Percentiles rank a stretch among this genome's conserved stretches.
Evolutionary conservation across 2,113 vertebrate species (phyloP).

Genomic region (Ovis canadensis): DNA sequence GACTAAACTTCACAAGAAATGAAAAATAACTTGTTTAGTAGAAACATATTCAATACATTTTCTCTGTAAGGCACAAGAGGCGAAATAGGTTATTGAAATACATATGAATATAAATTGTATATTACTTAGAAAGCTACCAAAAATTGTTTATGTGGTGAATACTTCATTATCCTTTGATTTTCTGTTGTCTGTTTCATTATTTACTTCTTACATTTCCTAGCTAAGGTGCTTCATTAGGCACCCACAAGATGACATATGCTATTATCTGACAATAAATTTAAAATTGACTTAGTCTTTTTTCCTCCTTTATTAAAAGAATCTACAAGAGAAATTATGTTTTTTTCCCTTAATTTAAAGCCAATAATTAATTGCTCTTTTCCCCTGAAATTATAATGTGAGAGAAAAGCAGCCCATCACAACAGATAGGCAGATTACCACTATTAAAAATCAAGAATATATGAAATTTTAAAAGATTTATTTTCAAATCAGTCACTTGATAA

Average conservation of each 20-base stretch:
- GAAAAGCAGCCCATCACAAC: background rate
- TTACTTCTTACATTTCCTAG: constrained; percentile 61
- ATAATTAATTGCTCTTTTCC: constrained; percentile 17
- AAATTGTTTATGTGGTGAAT: constrained; percentile 75
- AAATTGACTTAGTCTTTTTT: background rate
- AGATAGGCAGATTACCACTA: background rate
- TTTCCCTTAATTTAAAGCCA: constrained; percentile 16
- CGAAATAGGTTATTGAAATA: constrained; percentile 77
- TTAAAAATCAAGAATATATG: background rate
- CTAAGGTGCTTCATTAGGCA: constrained; percentile 55
- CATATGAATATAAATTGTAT: constrained; percentile 77
- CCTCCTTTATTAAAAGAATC: constrained; percentile 24
- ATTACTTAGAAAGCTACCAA: constrained; percentile 79
- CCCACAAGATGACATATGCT: constrained; percentile 47
- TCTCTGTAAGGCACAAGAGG: constrained; percentile 66
- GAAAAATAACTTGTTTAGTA: constrained; percentile 66
- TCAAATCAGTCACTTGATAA: background rate
- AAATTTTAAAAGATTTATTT: background rate
- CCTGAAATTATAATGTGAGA: constrained; percentile 4
- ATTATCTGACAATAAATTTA: constrained; percentile 61
- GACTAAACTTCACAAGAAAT: constrained; percentile 29
- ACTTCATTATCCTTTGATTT: constrained; percentile 69
- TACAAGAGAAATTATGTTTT: background rate
- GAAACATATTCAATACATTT: constrained; percentile 71
- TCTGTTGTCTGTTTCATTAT: constrained; percentile 74